phyloP scores from a whole-genome alignment of 2,797 vertebrate species.

The Rhinichthys osculus region DNA sequence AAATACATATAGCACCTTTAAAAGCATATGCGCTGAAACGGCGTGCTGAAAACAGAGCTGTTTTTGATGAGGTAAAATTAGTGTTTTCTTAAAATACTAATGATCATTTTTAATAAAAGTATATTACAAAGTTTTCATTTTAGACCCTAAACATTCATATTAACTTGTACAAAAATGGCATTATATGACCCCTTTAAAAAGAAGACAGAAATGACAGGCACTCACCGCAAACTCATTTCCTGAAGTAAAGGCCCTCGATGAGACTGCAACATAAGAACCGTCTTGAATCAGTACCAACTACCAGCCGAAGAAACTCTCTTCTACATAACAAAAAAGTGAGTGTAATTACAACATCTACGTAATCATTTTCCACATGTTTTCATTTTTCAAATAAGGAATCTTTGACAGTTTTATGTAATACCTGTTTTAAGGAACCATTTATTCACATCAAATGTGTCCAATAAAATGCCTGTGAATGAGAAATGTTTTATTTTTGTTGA shows the following conservation, averaged over 20 bases:
- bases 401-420: constrained; percentile 1
- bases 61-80: too few relatives aligned
- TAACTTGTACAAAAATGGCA: too few relatives aligned
- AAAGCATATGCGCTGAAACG: too few relatives aligned
- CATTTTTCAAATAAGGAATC: background rate
- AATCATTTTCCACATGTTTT: background rate
- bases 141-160: too few relatives aligned
- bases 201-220: background rate
- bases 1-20: too few relatives aligned
- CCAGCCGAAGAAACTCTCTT: background rate
- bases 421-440: background rate
- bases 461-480: background rate
- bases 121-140: too few relatives aligned
- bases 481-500: background rate
- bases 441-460: background rate
- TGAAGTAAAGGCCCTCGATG: constrained; percentile 5
- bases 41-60: too few relatives aligned
- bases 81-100: too few relatives aligned
- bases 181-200: background rate
- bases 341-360: background rate
- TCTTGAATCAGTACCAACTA: background rate
- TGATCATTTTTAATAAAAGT: too few relatives aligned
- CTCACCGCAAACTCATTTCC: constrained; percentile 46
- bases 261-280: background rate
- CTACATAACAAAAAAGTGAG: constrained; percentile 39